Evolutionary conservation across 2,113 vertebrate species (phyloP).

Genomic region (Propithecus coquereli): DNA sequence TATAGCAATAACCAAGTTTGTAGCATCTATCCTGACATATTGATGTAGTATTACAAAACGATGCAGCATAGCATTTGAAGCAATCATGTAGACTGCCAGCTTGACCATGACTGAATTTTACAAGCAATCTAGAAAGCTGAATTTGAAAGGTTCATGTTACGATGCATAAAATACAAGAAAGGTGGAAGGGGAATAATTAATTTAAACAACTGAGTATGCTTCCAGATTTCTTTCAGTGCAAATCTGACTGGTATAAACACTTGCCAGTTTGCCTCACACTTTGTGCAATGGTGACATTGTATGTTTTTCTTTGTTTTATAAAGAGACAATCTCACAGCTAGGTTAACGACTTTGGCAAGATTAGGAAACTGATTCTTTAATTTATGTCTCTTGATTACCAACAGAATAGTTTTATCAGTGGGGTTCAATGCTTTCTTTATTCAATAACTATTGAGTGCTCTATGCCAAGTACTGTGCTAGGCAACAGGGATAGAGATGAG

Average conservation of each 20-base stretch:
- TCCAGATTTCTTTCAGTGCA: background rate
- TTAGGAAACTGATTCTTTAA: background rate
- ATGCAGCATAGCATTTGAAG: background rate
- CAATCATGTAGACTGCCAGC: background rate
- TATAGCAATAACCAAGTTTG: background rate
- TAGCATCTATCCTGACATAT: background rate
- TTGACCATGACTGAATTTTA: background rate
- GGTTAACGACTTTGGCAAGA: background rate
- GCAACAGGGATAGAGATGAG: background rate
- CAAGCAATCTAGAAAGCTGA: background rate
- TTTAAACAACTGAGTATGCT: background rate
- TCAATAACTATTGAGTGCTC: background rate
- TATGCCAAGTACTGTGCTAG: background rate
- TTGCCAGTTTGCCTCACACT: background rate
- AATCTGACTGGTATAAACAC: constrained; percentile 27
- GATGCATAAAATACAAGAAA: background rate
- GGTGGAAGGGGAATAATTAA: background rate
- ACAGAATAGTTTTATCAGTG: background rate
- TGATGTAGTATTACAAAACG: background rate
- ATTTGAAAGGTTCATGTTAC: constrained; percentile 4
- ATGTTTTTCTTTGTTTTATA: constrained; percentile 8
- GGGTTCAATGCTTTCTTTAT: background rate
- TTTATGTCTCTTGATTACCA: background rate
- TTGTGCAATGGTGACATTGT: background rate
- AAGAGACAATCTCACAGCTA: background rate